Percentiles rank a stretch among this genome's conserved stretches.
phyloP scores from a whole-genome alignment of 2,113 vertebrate genomes.

The Micronisus gabar region DNA sequence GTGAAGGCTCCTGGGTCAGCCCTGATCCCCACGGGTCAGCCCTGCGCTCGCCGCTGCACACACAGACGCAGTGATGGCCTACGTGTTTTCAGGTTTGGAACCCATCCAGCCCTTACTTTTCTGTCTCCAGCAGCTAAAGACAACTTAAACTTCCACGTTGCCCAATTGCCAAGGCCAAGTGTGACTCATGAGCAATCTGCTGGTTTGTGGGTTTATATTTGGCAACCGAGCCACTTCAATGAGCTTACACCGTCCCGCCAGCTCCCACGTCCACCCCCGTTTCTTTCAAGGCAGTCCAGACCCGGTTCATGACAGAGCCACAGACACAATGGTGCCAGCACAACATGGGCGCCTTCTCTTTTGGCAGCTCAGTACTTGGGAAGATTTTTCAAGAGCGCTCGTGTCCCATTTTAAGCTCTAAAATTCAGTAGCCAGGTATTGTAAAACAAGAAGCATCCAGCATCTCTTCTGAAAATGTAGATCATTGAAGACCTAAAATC shows the following conservation, averaged over 20 bases:
- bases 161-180: neutral
- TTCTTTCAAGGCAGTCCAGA: neutral
- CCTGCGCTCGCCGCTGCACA: neutral
- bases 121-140: neutral
- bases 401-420: neutral
- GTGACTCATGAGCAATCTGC: neutral
- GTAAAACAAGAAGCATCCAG: neutral
- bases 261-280: fast-evolving
- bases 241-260: fast-evolving
- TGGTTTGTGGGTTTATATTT: neutral
- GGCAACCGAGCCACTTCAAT: neutral
- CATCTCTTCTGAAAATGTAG: neutral
- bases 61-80: fast-evolving
- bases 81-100: neutral
- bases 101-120: neutral
- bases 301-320: neutral
- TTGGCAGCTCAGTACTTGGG: neutral
- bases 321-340: neutral
- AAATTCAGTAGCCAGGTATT: neutral
- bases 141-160: neutral
- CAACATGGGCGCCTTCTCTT: neutral
- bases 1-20: neutral
- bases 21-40: neutral
- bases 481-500: neutral
- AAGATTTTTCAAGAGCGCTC: neutral